These are phyloP conservation scores for Dendrocincla fuliginosa DNA, from an alignment of 2,797 vertebrate genomes.

Conservation along the genomic window DNA sequence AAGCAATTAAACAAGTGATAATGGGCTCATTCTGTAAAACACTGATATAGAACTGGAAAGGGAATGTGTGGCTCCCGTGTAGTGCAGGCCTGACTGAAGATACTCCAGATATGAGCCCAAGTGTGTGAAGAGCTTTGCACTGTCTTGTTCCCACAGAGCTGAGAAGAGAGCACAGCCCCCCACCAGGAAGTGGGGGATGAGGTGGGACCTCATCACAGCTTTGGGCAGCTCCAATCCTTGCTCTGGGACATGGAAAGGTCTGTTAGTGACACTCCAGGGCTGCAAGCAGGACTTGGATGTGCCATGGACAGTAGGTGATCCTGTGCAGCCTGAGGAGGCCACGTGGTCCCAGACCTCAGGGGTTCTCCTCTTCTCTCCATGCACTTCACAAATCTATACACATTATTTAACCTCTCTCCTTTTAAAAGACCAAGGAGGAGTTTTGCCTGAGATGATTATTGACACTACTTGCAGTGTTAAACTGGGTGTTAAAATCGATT, in stretches of 20 bases:
- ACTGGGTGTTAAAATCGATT: not conserved
- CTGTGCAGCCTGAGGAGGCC: not conserved
- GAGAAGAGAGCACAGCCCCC: not conserved
- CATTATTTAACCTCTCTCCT: not conserved
- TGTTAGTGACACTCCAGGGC: not conserved
- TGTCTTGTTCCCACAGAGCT: not conserved
- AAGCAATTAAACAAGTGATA: not conserved
- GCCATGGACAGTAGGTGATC: not conserved
- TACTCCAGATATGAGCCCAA: not conserved
- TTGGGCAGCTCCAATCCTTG: not conserved
- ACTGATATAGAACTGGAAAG: not conserved
- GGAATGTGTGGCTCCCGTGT: rapidly evolving
- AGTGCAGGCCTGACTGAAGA: not conserved
- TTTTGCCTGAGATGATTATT: not conserved
- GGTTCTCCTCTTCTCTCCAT: not conserved
- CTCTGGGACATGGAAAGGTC: not conserved
- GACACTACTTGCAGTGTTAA: not conserved
- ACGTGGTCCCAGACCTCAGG: not conserved
- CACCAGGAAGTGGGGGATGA: not conserved
- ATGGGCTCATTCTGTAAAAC: not conserved
- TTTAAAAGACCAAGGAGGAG: not conserved
- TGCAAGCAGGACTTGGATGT: rapidly evolving
- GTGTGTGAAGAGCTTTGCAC: not conserved
- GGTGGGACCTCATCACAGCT: not conserved
- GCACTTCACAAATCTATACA: not conserved